Base-by-base conservation (phyloP, 2,888 invertebrate species). In the Escarpia spicata region DNA sequence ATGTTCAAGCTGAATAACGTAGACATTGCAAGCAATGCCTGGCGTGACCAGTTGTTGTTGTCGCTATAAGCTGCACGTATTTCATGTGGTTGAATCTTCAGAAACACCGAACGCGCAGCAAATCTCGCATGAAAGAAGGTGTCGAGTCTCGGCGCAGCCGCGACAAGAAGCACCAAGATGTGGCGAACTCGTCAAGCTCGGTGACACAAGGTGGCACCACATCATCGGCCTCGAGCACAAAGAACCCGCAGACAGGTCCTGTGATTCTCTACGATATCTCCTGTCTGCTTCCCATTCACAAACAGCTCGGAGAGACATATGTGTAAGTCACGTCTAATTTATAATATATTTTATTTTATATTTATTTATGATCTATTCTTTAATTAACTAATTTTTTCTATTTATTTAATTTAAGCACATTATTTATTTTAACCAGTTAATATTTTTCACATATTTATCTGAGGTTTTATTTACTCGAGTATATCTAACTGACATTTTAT, bases 301-400 rank as follows among this genome's bases (percentile, higher is more conserved):
- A 97, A 94, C 97, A 98, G 93, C 97, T 99, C 92, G 99, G 98
- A 0, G 98, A 98, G 95, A 98, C 98, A 96, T 99, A 99, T 96
- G 97, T 98, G 97, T 97, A 95, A 96, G 97, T 93, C 19, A 26
- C 26, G 75, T 75, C n/a, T 26, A 15, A 3, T n/a, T 37, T 37
- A 75, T 3, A 60, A 10, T 60, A 26, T n/a, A 52, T 9, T 15
- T 52, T 52, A 2, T 52, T 52, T 52, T 52, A 2, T 52, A 52
- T 52, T 52, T 52, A 9, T 52, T 6, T 52, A 52, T 52, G 52
- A 15, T 52, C 12, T 52, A 52, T 52, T 52, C 15, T 12, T 12
- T 12, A 4, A 9, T 52, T 52, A 45, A 45, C 45, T 37, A 0
- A 37, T 37, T 37, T 37, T 37, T 37, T 37, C 37, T 37, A 45